Base-by-base conservation (phyloP, 1,140 invertebrate species). In the Pteromalus puparum region DNA sequence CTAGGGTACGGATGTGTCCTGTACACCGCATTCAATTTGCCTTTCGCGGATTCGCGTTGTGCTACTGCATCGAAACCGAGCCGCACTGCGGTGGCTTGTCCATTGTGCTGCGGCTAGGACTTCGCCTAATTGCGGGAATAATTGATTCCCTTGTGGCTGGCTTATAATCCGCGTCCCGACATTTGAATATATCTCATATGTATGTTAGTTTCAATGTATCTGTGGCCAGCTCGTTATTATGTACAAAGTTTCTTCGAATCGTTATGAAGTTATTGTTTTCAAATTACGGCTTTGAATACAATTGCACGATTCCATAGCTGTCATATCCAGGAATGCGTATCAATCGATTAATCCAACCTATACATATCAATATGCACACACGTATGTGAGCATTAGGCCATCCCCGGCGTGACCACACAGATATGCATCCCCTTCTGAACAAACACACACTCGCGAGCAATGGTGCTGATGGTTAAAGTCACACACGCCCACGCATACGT, bases 41-140 rank as follows among this genome's bases (percentile, higher is more conserved):
- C n/a, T 24, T 24, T 77, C 48, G 82, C 76, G 74, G 42, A 83
- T 30, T 83, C 74, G 74, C 75, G 82, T 38, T 5, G 13, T 65
- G 74, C 15, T 13, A 67, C 67, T 38, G 75, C 75, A 73, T 0
- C 67, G 46, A 65, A 65, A 65, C 76, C 48, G n/a, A 42, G n/a
- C 38, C 73, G 38, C 38, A 48, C 42, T 73, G 75, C 67, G 76
- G 65, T 79, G 12, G 65, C 28, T 75, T 9, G 82, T 61, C 75
- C 70, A 78, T 83, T 83, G 42, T 83, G 5, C 46, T 83, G 82
- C 67, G 76, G 76, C 18, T 30, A 76, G 65, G 75, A 81, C 42
- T 78, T 81, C 15, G 84, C 79, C 84, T 82, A 85, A 85, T 85
- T 85, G 84, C 74, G 84, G 61, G 70, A 85, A 85, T 85, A 82